Evolutionary conservation across 2,797 vertebrate species (phyloP).

Genomic region (Scleropages formosus): DNA sequence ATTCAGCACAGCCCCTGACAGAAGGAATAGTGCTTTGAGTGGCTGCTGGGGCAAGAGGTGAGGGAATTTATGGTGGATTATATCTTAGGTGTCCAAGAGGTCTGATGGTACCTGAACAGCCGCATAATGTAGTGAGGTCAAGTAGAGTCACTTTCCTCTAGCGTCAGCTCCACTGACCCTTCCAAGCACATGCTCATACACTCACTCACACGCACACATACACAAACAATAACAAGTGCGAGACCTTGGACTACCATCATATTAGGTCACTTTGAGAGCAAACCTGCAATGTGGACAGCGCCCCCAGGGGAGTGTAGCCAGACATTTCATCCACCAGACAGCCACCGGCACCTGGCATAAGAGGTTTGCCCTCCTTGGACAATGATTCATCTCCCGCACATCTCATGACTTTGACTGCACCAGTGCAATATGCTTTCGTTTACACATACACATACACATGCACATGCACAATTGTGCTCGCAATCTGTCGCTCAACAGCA

Average conservation of each 20-base stretch:
- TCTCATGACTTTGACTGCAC: neutral
- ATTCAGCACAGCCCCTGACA: neutral
- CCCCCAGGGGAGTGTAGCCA: neutral
- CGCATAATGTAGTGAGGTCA: conserved; percentile 18
- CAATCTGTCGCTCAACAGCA: neutral
- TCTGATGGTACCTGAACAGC: neutral
- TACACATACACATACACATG: neutral
- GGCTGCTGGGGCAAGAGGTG: neutral
- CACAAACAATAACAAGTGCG: too few species aligned
- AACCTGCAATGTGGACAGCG: neutral
- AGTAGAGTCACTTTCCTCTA: neutral
- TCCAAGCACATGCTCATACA: neutral
- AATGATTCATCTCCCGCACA: neutral
- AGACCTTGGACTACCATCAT: neutral
- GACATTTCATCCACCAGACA: neutral
- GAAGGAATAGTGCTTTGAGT: conserved; percentile 19
- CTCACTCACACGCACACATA: too few species aligned
- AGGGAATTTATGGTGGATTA: too few species aligned
- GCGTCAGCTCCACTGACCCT: too few species aligned
- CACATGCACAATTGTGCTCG: neutral
- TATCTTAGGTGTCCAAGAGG: too few species aligned
- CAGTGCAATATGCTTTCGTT: neutral
- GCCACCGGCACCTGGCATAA: neutral
- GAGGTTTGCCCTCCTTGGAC: neutral
- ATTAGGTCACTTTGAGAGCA: neutral